Conservation (phyloP, 92 coral and sea anemone genomes). For the Heteractis magnifica region DNA sequence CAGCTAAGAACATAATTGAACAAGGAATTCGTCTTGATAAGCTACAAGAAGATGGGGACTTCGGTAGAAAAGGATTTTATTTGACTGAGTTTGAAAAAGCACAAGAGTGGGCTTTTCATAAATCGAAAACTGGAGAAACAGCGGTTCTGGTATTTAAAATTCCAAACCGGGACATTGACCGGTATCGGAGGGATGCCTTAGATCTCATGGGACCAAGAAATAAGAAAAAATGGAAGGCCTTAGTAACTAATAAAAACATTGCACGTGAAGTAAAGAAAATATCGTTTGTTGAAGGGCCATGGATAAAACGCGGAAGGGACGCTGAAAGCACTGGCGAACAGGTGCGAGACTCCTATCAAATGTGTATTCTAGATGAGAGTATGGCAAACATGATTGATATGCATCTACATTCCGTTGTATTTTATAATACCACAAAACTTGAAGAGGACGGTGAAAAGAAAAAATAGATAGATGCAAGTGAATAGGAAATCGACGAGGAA, state of each 20-base stretch:
- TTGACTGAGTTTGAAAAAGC: not conserved
- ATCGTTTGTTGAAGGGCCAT: not conserved
- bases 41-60: not conserved
- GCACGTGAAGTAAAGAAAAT: rapidly evolving
- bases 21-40: not conserved
- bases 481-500: too few species aligned
- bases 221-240: not conserved
- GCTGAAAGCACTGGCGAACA: not conserved
- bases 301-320: not conserved
- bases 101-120: not conserved
- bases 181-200: not conserved
- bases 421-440: not conserved
- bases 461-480: not conserved
- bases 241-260: not conserved
- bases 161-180: not conserved
- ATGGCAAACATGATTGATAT: not conserved
- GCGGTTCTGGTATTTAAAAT: not conserved
- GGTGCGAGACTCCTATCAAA: not conserved
- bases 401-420: not conserved
- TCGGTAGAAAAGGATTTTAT: not conserved
- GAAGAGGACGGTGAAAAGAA: not conserved
- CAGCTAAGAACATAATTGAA: not conserved
- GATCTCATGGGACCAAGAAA: not conserved
- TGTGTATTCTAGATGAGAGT: not conserved
- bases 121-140: not conserved